Conservation (phyloP, 1,140 invertebrate species). For the Drosophila santomea region DNA sequence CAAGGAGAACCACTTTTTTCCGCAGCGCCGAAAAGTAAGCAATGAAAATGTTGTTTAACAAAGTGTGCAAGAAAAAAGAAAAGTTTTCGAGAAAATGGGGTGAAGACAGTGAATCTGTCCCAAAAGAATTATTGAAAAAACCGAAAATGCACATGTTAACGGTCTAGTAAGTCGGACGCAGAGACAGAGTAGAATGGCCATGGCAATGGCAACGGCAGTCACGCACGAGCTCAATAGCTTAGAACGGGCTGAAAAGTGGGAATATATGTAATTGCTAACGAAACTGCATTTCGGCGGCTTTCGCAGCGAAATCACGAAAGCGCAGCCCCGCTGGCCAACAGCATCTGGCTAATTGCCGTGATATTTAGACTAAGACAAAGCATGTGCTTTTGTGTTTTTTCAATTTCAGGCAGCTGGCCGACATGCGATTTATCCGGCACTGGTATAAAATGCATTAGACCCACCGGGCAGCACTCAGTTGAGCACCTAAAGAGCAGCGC, state of each 20-base stretch:
- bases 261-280: conserved; percentile 68
- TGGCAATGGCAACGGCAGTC: conserved; percentile 27
- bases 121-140: conserved; percentile 17
- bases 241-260: conserved; percentile 62
- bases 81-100: conserved; percentile 56
- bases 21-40: conserved; percentile 49
- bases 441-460: conserved; percentile 78
- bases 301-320: conserved; percentile 77
- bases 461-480: conserved; percentile 70
- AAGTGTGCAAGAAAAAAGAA: conserved; percentile 55
- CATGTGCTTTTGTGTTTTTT: conserved; percentile 61
- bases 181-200: conserved; percentile 21
- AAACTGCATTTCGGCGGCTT: conserved; percentile 71
- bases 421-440: conserved; percentile 67
- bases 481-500: conserved; percentile 58
- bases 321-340: conserved; percentile 63
- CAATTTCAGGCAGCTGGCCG: conserved; percentile 68
- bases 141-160: conserved; percentile 51
- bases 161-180: conserved; percentile 62
- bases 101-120: conserved; percentile 66
- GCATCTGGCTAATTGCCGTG: conserved; percentile 76
- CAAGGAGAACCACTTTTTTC: conserved; percentile 3
- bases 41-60: background rate
- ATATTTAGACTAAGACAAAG: conserved; percentile 82
- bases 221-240: conserved; percentile 75